A percentile compares a stretch with the other conserved stretches of the same genome.
These are phyloP conservation scores for Scolopax bukidnonensis DNA, from an alignment of 2,797 vertebrate genomes.

Conservation along the genomic window DNA sequence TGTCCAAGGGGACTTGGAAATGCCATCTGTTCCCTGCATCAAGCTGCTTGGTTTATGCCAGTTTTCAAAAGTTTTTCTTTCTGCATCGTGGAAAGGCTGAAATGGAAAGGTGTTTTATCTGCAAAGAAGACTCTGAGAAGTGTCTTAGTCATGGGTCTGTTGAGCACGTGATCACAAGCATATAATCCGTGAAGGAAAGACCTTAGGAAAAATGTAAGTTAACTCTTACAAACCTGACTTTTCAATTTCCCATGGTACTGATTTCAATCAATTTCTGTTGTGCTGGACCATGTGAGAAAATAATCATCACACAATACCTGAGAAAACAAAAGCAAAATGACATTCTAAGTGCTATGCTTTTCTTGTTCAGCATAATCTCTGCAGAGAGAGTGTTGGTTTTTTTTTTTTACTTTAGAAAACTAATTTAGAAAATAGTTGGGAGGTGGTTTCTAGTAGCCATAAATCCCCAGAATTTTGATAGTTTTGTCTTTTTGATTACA, in stretches of 20 bases:
- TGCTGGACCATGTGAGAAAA: background rate
- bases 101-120: background rate
- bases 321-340: slow-evolving; percentile 20
- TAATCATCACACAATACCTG: background rate
- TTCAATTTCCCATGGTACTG: background rate
- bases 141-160: background rate
- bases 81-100: background rate
- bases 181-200: background rate
- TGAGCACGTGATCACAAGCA: background rate
- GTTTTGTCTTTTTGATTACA: slow-evolving; percentile 10
- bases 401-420: background rate
- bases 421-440: slow-evolving; percentile 33
- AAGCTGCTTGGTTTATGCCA: background rate
- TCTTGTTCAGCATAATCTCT: background rate
- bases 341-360: background rate
- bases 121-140: background rate
- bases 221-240: background rate
- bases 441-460: slow-evolving; percentile 5
- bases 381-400: background rate
- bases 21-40: background rate
- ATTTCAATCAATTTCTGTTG: background rate
- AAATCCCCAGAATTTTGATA: slow-evolving; percentile 16
- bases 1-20: background rate
- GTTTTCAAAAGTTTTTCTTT: background rate
- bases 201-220: background rate